phyloP scores from a whole-genome alignment of 2,797 vertebrate genomes.

The Myiothlypis coronata region DNA sequence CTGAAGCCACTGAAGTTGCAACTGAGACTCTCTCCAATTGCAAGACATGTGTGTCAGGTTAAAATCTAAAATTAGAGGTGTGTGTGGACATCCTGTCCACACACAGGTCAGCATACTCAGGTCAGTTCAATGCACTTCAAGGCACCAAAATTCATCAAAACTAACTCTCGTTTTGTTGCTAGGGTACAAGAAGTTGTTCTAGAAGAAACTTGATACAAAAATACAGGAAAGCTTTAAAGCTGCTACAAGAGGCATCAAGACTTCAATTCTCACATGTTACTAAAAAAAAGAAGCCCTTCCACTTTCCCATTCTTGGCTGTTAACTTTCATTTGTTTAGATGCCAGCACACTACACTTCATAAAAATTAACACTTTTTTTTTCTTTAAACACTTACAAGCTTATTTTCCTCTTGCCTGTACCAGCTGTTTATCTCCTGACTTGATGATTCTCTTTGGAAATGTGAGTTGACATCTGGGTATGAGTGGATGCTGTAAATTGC shows the following conservation, averaged over 20 bases:
- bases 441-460: slow-evolving; percentile 63
- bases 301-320: background rate
- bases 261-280: background rate
- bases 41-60: rapidly evolving
- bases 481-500: slow-evolving; percentile 59
- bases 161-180: background rate
- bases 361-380: slow-evolving; percentile 58
- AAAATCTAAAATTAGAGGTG: background rate
- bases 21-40: background rate
- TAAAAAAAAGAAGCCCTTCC: background rate
- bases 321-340: slow-evolving; percentile 46
- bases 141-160: background rate
- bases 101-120: background rate
- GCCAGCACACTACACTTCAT: slow-evolving; percentile 33
- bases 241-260: background rate
- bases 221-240: background rate
- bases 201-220: background rate
- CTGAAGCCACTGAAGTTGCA: background rate
- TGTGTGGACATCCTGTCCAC: background rate
- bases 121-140: background rate
- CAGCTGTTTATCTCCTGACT: slow-evolving; percentile 64
- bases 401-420: slow-evolving; percentile 49
- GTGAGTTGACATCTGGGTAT: slow-evolving; percentile 57
- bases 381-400: slow-evolving; percentile 60
- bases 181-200: background rate